Percentiles rank a stretch among this genome's conserved stretches.
Conservation (phyloP, 2,113 vertebrate species). For the Crypturellus undulatus region DNA sequence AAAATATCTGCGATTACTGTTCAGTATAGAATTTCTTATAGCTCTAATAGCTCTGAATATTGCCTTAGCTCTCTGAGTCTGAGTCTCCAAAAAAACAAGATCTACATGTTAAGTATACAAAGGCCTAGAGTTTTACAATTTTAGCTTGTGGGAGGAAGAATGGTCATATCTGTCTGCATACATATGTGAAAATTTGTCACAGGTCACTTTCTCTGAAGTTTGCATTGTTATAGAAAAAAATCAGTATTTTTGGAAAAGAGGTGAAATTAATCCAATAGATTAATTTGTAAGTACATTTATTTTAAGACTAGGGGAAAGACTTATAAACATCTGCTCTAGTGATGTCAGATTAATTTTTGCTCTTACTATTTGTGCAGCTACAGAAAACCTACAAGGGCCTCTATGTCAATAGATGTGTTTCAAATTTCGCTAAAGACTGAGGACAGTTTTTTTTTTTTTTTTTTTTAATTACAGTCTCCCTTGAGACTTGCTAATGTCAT, state of each 20-base stretch:
- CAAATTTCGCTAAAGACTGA: background rate
- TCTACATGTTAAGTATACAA: background rate
- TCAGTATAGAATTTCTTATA: background rate
- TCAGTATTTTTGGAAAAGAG: background rate
- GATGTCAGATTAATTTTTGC: background rate
- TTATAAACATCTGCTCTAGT: background rate
- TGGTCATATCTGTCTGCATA: no score
- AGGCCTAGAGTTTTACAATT: background rate
- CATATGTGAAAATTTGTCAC: background rate
- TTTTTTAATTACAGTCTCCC: background rate
- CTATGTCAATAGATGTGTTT: background rate
- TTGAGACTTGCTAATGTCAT: background rate
- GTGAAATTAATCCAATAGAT: background rate
- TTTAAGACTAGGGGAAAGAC: background rate
- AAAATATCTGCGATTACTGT: background rate
- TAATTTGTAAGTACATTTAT: background rate
- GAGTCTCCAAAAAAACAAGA: background rate
- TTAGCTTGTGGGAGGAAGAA: background rate
- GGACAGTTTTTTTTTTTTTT: no score
- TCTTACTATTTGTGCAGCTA: background rate
- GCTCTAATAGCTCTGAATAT: background rate
- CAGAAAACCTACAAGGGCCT: background rate
- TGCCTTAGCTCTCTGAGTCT: background rate
- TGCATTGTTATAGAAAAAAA: fast-evolving
- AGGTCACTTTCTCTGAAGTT: background rate